Conservation (phyloP, 2,888 invertebrate genomes). For the Pyrocoelia pectoralis region DNA sequence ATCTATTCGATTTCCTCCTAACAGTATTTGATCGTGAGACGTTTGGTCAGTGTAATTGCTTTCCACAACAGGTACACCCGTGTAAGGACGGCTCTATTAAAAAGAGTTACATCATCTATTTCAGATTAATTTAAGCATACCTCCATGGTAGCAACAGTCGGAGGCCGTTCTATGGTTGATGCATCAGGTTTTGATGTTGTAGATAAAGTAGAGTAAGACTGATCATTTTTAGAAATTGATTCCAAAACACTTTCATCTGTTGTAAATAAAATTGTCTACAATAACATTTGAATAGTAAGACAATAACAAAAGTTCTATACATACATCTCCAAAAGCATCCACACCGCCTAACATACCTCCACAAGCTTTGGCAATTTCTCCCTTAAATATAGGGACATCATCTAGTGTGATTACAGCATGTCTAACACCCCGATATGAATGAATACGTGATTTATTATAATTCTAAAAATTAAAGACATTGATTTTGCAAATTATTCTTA, state of each 20-base stretch:
- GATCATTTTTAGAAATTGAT: conserved; percentile 63
- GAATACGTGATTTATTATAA: conserved; percentile 87
- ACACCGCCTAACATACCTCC: conserved; percentile 76
- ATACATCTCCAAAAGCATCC: conserved; percentile 75
- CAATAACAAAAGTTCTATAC: conserved; percentile 44
- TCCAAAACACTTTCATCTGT: conserved; percentile 78
- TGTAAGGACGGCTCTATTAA: conserved; percentile 35
- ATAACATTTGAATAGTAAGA: conserved; percentile 10
- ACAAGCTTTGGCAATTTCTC: conserved; percentile 82
- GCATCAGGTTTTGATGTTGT: conserved; percentile 47
- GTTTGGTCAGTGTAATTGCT: background rate
- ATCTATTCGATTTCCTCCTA: conserved; percentile 58
- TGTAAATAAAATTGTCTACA: conserved; percentile 86
- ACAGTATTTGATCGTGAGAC: conserved; percentile 47
- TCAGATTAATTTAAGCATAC: conserved; percentile 7
- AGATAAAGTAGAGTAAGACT: conserved; percentile 58
- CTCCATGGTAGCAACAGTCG: conserved; percentile 56
- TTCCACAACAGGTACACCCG: conserved; percentile 26
- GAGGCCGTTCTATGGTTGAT: conserved; percentile 64
- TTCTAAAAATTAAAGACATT: conserved; percentile 76
- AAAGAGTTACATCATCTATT: background rate
- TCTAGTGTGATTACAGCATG: conserved; percentile 76
- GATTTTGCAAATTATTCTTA: too few species aligned
- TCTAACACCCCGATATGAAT: conserved; percentile 80
- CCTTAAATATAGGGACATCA: conserved; percentile 74